Conservation (phyloP, 2,797 vertebrate species). For the Anolis apletophallus region DNA sequence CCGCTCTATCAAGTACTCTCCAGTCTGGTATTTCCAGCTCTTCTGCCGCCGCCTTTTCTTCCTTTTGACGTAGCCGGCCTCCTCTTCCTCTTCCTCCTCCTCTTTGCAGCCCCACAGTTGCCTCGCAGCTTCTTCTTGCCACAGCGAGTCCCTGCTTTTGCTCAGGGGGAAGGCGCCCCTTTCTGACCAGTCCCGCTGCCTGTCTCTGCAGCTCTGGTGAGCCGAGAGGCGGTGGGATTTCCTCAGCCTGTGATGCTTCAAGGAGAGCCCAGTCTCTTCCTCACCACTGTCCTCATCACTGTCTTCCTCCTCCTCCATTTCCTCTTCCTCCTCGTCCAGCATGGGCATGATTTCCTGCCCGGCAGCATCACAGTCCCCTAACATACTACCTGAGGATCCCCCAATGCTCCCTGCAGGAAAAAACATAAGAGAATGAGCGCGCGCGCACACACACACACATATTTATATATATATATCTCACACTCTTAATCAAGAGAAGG, state of each 20-base stretch:
- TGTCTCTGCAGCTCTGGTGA: constrained; percentile 78
- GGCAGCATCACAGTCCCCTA: constrained; percentile 73
- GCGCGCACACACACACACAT: no score
- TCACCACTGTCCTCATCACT: constrained; percentile 55
- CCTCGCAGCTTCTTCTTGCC: constrained; percentile 78
- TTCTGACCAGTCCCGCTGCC: constrained; percentile 84
- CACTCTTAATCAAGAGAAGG: neutral
- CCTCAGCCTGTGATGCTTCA: constrained; percentile 82
- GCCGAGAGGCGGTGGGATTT: constrained; percentile 83
- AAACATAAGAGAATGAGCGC: constrained; percentile 29
- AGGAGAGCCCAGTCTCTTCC: constrained; percentile 75
- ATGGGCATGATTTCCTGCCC: constrained; percentile 74
- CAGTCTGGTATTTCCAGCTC: constrained; percentile 94
- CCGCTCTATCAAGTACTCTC: constrained; percentile 92
- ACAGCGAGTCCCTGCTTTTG: constrained; percentile 76
- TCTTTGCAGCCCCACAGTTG: constrained; percentile 76
- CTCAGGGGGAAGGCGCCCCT: constrained; percentile 81
- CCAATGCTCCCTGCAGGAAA: constrained; percentile 72
- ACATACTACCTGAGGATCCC: constrained; percentile 72
- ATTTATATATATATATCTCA: no score
- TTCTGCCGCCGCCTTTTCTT: constrained; percentile 93
- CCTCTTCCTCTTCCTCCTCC: constrained; percentile 67
- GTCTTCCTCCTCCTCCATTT: constrained; percentile 76
- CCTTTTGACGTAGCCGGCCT: constrained; percentile 77
- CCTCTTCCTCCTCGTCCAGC: constrained; percentile 80